Evolutionary conservation across 2,797 vertebrate genomes (phyloP).

Genomic region (Chaunax sp.): DNA sequence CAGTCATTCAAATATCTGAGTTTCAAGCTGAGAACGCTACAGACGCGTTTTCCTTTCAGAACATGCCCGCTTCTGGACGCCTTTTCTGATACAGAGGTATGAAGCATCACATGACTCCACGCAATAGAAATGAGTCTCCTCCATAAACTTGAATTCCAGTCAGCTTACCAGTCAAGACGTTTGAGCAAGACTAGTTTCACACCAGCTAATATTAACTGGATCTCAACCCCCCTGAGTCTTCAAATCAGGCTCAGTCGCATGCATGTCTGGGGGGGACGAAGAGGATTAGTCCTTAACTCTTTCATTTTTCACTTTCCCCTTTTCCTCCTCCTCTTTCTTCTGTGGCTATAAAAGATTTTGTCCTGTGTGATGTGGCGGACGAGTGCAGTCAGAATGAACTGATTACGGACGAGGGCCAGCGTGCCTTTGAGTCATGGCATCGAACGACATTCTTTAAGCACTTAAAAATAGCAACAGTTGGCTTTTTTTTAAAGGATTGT

Average conservation of each 20-base stretch:
- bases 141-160: slow-evolving; percentile 56
- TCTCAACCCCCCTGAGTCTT: slow-evolving; percentile 35
- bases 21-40: slow-evolving; percentile 11
- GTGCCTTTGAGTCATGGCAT: slow-evolving; percentile 84
- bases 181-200: slow-evolving; percentile 44
- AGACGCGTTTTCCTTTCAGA: slow-evolving; percentile 9
- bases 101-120: slow-evolving; percentile 22
- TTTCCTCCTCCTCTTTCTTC: slow-evolving; percentile 55
- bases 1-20: slow-evolving; percentile 10
- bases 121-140: slow-evolving; percentile 41
- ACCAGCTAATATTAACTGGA: slow-evolving; percentile 66
- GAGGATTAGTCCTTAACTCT: slow-evolving; percentile 68
- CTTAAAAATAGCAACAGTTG: slow-evolving; percentile 87
- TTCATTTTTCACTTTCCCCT: slow-evolving; percentile 74
- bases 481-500: slow-evolving; percentile 69
- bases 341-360: slow-evolving; percentile 77
- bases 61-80: too few relatives aligned
- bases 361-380: slow-evolving; percentile 84
- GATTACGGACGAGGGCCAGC: slow-evolving; percentile 82
- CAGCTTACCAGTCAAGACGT: slow-evolving; percentile 45
- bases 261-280: slow-evolving; percentile 53
- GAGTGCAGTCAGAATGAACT: slow-evolving; percentile 84
- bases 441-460: slow-evolving; percentile 80
- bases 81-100: slow-evolving; percentile 14
- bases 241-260: slow-evolving; percentile 59